Percentiles rank a stretch among this genome's conserved stretches.
phyloP scores from a whole-genome alignment of 1,140 invertebrate genomes.

The Ectropis grisescens region DNA sequence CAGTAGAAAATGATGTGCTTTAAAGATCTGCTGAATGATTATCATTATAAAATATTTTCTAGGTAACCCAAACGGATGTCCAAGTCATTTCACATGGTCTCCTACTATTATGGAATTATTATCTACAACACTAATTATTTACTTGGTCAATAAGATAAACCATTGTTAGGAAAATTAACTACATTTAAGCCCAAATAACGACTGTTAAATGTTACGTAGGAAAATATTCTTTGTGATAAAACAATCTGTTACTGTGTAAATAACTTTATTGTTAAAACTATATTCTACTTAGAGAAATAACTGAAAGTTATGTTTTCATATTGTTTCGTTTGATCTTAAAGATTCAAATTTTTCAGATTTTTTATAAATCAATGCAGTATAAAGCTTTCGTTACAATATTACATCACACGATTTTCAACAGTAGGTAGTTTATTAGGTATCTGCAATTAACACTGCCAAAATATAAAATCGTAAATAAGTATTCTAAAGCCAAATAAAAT shows the following conservation, averaged over 20 bases:
- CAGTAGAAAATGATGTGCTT: slow-evolving; percentile 20
- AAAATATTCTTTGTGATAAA: slow-evolving; percentile 55
- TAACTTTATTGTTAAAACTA: slow-evolving; percentile 32
- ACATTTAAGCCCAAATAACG: slow-evolving; percentile 43
- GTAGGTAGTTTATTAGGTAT: no score
- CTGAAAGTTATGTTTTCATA: no score
- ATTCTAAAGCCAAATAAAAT: slow-evolving; percentile 19
- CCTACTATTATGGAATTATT: slow-evolving; percentile 48
- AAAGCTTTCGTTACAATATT: no score
- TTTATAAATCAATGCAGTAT: no score
- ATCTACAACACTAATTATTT: slow-evolving; percentile 39
- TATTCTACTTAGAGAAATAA: no score
- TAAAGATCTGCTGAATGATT: slow-evolving; percentile 23
- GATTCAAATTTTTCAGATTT: no score
- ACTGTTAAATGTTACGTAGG: slow-evolving; percentile 58
- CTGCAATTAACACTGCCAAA: slow-evolving; percentile 60
- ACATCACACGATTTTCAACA: no score
- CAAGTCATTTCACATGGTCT: slow-evolving; percentile 52
- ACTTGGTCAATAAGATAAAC: slow-evolving; percentile 34
- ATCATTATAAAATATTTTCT: slow-evolving; percentile 58
- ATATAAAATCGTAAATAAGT: slow-evolving; percentile 30
- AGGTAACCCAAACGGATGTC: slow-evolving; percentile 68
- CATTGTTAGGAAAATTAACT: slow-evolving; percentile 16
- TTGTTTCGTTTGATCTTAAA: no score
- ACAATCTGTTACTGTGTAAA: slow-evolving; percentile 50